Evolutionary conservation across 1,140 invertebrate species (phyloP).

Genomic region (Bicyclus anynana): DNA sequence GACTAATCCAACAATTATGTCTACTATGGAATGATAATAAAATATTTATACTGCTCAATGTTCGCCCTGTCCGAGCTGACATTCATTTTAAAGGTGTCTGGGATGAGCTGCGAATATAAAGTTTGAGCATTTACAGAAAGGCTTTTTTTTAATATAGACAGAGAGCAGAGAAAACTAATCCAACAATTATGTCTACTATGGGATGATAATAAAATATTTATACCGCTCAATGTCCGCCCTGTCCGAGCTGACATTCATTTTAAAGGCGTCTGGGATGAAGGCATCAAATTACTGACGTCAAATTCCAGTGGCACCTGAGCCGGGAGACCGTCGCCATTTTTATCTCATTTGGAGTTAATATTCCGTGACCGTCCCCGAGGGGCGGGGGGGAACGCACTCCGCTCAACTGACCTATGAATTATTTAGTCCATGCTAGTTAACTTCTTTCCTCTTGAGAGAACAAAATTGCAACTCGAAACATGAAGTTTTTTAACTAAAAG

Average conservation of each 20-base stretch:
- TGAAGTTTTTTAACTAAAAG: too few relatives aligned
- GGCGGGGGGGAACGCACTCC: background rate
- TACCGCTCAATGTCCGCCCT: background rate
- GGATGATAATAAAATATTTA: too few relatives aligned
- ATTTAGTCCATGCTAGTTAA: background rate
- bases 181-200: too few relatives aligned
- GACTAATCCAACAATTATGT: too few relatives aligned
- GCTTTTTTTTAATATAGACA: too few relatives aligned
- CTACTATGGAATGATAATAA: too few relatives aligned
- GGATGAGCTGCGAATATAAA: too few relatives aligned
- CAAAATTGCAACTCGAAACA: background rate
- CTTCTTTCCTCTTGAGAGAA: background rate
- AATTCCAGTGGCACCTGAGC: constrained; percentile 1
- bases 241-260: background rate
- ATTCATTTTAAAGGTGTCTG: background rate
- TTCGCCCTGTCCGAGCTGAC: background rate
- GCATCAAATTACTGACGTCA: constrained; percentile 3
- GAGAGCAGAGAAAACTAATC: too few relatives aligned
- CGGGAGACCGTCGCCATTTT: background rate
- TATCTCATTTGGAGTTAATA: constrained; percentile 7
- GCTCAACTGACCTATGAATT: background rate
- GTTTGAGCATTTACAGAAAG: too few relatives aligned
- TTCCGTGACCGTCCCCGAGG: background rate
- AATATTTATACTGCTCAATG: too few relatives aligned
- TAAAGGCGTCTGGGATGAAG: background rate